Conservation (phyloP, 2,797 vertebrate species). For the Gadopsis bispinosus region DNA sequence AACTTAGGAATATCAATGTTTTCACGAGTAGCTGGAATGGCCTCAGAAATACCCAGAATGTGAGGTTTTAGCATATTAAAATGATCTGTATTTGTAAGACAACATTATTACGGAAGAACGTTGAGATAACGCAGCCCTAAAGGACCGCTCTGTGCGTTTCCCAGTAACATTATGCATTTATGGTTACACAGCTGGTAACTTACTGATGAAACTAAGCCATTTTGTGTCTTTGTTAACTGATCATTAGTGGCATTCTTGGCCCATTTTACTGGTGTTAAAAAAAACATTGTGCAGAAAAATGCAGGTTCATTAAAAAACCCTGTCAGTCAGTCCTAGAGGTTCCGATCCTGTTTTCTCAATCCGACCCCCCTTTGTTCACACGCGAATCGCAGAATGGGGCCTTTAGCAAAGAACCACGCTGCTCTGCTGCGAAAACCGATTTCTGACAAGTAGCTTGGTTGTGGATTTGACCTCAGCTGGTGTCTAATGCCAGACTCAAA, state of each 20-base stretch:
- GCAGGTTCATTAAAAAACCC: background rate
- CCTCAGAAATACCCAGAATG: background rate
- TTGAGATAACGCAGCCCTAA: background rate
- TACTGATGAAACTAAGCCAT: background rate
- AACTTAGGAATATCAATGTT: background rate
- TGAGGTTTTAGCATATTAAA: background rate
- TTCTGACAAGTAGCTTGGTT: constrained; percentile 1
- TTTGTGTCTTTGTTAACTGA: background rate
- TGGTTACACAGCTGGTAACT: background rate
- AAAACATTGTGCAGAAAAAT: background rate
- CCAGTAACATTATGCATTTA: background rate
- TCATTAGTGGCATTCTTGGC: background rate
- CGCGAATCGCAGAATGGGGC: background rate
- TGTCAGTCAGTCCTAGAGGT: background rate
- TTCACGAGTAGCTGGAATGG: background rate
- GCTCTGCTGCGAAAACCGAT: background rate
- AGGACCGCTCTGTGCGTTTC: background rate
- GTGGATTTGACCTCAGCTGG: constrained; percentile 23
- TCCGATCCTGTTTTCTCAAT: background rate
- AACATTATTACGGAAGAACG: background rate
- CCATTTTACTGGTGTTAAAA: background rate
- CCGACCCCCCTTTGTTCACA: background rate
- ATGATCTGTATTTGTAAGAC: background rate
- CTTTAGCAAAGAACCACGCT: background rate
- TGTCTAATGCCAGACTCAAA: background rate